Conservation (phyloP, 2,797 vertebrate species). For the Gallinago nigripennis region DNA sequence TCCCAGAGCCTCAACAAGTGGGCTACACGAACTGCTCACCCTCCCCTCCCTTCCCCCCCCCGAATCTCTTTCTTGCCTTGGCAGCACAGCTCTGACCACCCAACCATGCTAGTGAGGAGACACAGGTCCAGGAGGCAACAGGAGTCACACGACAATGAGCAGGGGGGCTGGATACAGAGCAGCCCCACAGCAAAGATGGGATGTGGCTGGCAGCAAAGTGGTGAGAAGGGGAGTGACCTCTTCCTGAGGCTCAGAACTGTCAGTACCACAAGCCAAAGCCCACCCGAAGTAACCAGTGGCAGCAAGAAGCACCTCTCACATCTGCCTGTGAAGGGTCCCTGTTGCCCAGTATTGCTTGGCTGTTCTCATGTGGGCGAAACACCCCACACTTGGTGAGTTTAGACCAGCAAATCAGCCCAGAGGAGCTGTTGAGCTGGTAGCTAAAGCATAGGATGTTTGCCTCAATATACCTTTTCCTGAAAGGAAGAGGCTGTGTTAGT, state of each 20-base stretch:
- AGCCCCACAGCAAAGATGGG: rapidly evolving
- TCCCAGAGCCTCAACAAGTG: neutral
- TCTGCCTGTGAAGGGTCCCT: neutral
- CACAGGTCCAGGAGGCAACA: neutral
- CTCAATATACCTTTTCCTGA: neutral
- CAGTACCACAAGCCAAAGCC: neutral
- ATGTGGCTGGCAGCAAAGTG: neutral
- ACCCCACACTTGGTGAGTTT: neutral
- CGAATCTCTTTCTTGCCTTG: neutral
- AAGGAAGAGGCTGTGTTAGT: neutral
- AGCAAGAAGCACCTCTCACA: neutral
- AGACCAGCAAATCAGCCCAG: neutral
- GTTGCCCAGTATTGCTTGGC: neutral
- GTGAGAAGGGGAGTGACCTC: neutral
- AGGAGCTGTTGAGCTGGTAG: neutral
- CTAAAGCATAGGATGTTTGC: neutral
- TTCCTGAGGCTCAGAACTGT: neutral
- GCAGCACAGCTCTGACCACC: neutral
- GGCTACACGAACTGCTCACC: rapidly evolving
- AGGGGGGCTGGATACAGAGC: neutral
- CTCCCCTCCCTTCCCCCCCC: too few species aligned
- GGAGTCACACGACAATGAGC: neutral
- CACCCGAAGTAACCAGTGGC: neutral
- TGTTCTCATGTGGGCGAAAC: neutral
- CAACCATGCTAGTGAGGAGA: rapidly evolving